Base-by-base conservation (phyloP, 2,113 vertebrate genomes). In the Scytalopus superciliaris region DNA sequence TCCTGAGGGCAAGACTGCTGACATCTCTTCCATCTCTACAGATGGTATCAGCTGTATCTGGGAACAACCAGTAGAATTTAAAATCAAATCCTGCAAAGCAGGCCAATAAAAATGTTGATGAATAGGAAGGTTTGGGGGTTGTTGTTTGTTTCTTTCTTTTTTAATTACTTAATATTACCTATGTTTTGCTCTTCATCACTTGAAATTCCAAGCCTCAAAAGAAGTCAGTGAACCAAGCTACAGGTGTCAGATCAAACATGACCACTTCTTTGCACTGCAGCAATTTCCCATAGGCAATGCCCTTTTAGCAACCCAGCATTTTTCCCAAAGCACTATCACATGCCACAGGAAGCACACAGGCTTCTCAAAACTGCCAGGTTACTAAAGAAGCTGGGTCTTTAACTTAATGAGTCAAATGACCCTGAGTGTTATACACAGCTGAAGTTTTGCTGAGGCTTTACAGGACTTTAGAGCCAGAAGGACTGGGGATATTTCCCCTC, bases 121-220 rank as follows among this genome's bases (percentile, higher is more conserved):
- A 7, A 50, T 13, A 25, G 33, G 53, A 30, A 56, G 0, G 1
- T 68, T 83, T 30, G 0, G 1, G 12, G 7, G 1, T 7, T 33
- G 22, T 44, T 56, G 18, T 8, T 74, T 63, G 42, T 24, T 88
- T 37, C 2, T 14, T 47, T 76, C 4, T 4, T 60, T 90, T 84
- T 83, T 40, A 81, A 66, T 91, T 89, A 72, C 25, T 70, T 75
- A 8, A 50, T 84, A 39, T 76, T 63, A 62, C 21, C 30, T 70
- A 39, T 37, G 30, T 55, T 89, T 75, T 84, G 19, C 14, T 84
- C 52, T 55, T 35, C 7, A 87, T 60, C 57, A 50, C 30, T 75
- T 72, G 57, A 82, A 91, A 62, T 56, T 75, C 22, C 15, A 52
- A 62, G 4, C 3, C 31, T 47, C 56, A 1, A 55, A 81, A 82